Base-by-base conservation (phyloP, 2,113 vertebrate species). In the Camelus dromedarius region DNA sequence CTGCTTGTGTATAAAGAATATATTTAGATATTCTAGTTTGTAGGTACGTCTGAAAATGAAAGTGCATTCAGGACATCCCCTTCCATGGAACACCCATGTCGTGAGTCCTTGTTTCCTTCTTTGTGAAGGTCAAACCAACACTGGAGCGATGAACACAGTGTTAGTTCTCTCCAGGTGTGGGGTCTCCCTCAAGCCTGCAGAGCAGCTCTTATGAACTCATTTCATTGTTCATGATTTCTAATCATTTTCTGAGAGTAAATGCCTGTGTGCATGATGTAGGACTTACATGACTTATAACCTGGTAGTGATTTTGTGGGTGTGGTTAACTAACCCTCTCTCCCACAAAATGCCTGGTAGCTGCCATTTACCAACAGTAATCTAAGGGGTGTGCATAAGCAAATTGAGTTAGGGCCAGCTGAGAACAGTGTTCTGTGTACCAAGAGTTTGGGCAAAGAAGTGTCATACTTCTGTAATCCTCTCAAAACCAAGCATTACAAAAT, bases 91-190 rank as follows among this genome's bases (percentile, higher is more conserved):
- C 24, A 54, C 5, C 13, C 6, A 3, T 22, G 19, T 13, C 66
- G 20, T 42, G 19, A 80, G 15, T 38, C 12, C 28, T 67, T 6
- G 4, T 28, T 46, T 75, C 12, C 14, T 8, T 32, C 16, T 66
- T 11, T 60, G 22, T 54, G 60, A 69, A 48, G 8, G 14, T 60
- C 20, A 46, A 52, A n/a, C n/a, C 6, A 48, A 5, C 66, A 19
- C 18, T 35, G 30, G 5, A 16, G 0, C 58, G 2, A 0, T 42
- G 32, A 72, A 66, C 1, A 1, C 14, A 32, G 52, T 19, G 16
- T 38, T 12, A 48, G 14, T 24, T 93, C 64, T 67, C 10, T 80
- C 9, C 48, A 83, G 6, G 7, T n/a, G 6, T 4, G 13, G 5
- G 4, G 0, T 28, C 26, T 15, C 56, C 8, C 15, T 60, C 3